Percentiles rank a stretch among this genome's conserved stretches.
These are phyloP conservation scores for Pseudomugil tenellus DNA, from an alignment of 2,797 vertebrate species.

Conservation along the genomic window DNA sequence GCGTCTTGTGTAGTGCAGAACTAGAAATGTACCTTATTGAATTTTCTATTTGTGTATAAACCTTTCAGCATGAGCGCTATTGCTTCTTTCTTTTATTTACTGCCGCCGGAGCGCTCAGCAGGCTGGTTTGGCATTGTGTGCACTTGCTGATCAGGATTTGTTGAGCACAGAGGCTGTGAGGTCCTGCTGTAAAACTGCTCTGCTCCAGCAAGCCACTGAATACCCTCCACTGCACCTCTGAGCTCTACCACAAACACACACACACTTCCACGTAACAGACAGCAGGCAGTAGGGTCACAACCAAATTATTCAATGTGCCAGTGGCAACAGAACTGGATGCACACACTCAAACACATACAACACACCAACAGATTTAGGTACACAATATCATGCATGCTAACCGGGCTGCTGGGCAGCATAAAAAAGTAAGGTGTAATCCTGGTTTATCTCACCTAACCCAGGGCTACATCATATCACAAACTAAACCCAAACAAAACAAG, in stretches of 20 bases:
- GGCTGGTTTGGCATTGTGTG: slow-evolving; percentile 17
- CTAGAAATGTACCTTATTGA: slow-evolving; percentile 6
- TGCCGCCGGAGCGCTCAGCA: background rate
- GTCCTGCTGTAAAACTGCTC: slow-evolving; percentile 30
- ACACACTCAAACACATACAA: slow-evolving; percentile 9
- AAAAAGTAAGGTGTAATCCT: slow-evolving; percentile 14
- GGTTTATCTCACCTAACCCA: slow-evolving; percentile 41
- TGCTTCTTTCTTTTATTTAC: slow-evolving; percentile 26
- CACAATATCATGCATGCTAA: background rate
- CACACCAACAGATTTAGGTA: slow-evolving; percentile 12
- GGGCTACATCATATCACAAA: slow-evolving; percentile 36
- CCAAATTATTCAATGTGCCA: slow-evolving; percentile 36
- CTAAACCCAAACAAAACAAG: slow-evolving; percentile 42
- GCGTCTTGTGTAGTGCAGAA: slow-evolving; percentile 11
- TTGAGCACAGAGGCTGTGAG: slow-evolving; percentile 26
- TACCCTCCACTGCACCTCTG: background rate
- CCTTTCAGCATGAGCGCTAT: slow-evolving; percentile 13
- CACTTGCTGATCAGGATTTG: slow-evolving; percentile 34
- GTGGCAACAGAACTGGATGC: slow-evolving; percentile 19
- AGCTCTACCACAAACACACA: background rate
- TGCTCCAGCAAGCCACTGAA: slow-evolving; percentile 13
- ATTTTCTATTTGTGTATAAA: slow-evolving; percentile 12
- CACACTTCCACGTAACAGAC: background rate
- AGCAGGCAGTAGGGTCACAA: slow-evolving; percentile 9
- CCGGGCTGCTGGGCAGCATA: slow-evolving; percentile 27